These are phyloP conservation scores for Schizopygopsis pylzovi DNA, from an alignment of 2,797 vertebrate species.

Conservation along the genomic window DNA sequence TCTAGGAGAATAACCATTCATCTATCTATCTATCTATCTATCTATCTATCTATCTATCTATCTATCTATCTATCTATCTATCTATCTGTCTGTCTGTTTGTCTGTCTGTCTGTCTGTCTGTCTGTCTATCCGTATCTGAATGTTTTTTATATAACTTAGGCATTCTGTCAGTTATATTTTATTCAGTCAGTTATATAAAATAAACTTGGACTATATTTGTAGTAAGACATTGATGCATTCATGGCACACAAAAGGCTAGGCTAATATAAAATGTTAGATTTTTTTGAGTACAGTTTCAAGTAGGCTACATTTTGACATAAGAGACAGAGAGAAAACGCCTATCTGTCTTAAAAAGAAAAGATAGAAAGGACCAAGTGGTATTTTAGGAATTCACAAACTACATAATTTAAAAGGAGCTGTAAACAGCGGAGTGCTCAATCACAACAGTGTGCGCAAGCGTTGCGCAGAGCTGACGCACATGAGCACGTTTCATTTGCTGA, in stretches of 20 bases:
- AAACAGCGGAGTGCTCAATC: background rate
- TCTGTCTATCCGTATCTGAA: background rate
- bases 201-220: background rate
- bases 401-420: background rate
- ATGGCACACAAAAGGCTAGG: background rate
- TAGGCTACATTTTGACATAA: background rate
- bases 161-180: background rate
- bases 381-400: background rate
- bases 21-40: background rate
- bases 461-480: conserved; percentile 34
- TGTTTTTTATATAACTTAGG: background rate
- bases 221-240: background rate
- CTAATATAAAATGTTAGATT: background rate
- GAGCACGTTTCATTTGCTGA: background rate
- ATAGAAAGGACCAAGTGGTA: background rate
- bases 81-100: no score
- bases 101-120: no score
- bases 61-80: background rate
- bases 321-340: background rate
- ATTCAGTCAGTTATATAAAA: background rate
- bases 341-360: background rate
- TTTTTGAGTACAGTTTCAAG: background rate
- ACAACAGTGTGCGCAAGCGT: conserved; percentile 4
- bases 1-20: background rate
- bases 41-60: background rate